Base-by-base conservation (phyloP, 1,140 invertebrate species). In the Zaprionus nigranus region DNA sequence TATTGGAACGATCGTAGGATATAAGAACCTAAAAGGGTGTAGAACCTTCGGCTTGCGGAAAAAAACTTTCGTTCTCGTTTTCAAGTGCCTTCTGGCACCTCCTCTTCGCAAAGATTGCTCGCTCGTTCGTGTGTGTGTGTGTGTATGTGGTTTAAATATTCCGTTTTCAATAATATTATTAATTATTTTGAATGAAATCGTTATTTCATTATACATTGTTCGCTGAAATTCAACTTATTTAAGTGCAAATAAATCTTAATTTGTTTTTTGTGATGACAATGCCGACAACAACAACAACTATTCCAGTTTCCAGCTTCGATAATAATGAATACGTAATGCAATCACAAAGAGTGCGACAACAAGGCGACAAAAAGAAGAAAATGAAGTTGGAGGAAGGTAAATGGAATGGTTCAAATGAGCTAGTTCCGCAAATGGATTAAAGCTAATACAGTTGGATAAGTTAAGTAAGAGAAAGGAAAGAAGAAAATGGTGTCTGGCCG, bases 211-310 rank as follows among this genome's bases (percentile, higher is more conserved):
- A 73, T 70, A 40, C 51, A 53, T 58, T 30, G 30, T 60, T 34
- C 68, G 75, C 64, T 60, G 62, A 75, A 82, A 81, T 75, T 73
- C 64, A 81, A 71, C 78, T 69, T 75, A 75, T 85, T 82, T 79
- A 85, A 71, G 78, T 74, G 62, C 49, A 36, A 13, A 81, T 84
- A 84, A 84, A 78, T 66, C 57, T 75, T 68, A 85, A 75, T 74
- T 83, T 79, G 49, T 57, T 34, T 76, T 76, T 70, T 62, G 60
- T 34, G 72, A 58, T 28, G 49, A 54, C 57, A 46, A 46, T 46
- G 40, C n/a, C 6, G 13, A 38, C 36, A 43, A n/a, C 40, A 43
- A 43, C 15, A 43, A n/a, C 1, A 40, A 17, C 2, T 6, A 43
- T 7, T 17, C 2, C 40, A 43, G n/a, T 36, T 12, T 49, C 26